Conservation (phyloP, 2,113 vertebrate genomes). For the Gallinago undulata region DNA sequence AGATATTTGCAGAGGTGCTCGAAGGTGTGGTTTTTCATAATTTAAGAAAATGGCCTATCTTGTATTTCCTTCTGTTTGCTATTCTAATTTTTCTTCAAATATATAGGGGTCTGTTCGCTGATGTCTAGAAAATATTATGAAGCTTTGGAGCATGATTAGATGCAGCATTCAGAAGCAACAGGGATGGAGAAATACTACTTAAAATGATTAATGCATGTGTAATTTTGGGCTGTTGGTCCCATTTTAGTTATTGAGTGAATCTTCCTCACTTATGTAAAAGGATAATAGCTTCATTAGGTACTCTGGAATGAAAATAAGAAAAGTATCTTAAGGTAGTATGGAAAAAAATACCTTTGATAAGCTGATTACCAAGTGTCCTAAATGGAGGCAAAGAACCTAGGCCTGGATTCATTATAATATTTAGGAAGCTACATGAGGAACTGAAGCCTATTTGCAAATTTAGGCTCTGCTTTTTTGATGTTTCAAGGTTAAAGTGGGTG, state of each 20-base stretch:
- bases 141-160: not conserved
- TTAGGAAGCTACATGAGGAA: not conserved
- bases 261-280: not conserved
- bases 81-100: not conserved
- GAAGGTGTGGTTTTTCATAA: not conserved
- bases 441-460: not conserved
- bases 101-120: not conserved
- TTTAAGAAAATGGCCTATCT: not conserved
- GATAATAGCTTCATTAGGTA: not conserved
- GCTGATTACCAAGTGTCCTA: not conserved
- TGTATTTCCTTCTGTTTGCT: not conserved
- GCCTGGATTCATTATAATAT: not conserved
- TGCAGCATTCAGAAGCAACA: not conserved
- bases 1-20: not conserved
- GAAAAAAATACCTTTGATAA: not conserved
- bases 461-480: not conserved
- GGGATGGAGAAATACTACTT: not conserved
- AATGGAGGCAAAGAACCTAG: not conserved
- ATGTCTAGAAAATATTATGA: not conserved
- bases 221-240: not conserved
- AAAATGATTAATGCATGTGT: not conserved
- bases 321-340: not conserved
- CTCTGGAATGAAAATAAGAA: not conserved
- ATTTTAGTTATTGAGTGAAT: not conserved
- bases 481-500: conserved; percentile 2